Evolutionary conservation across 2,797 vertebrate species (phyloP), one percentile per base, ranked within the genome.

Genomic region (Cyclura pinguis): DNA sequence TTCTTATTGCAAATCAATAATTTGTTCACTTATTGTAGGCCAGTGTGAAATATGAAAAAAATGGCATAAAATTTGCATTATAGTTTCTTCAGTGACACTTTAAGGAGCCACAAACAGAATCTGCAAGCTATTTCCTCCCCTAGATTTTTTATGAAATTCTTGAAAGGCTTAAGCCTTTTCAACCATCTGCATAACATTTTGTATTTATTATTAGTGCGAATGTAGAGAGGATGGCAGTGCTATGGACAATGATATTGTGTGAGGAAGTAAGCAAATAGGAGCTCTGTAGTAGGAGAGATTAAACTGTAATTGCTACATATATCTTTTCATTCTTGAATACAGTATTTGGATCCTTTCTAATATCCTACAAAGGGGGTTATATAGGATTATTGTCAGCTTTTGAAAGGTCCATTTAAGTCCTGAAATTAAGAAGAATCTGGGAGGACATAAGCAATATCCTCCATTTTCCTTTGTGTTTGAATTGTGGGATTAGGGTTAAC

Each of bases 31-130:
- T 96, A 93, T 93, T 93, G 81, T 93, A 0, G 93, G 29, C 83
- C 57, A 89, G 55, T 85, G 89, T 92, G 52, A 88, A 84, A 91
- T 88, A 90, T 82, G 13, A 42, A 87, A 47, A 93, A 93, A 93
- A 89, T 92, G 74, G 62, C 93, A 96, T 95, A 95, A 91, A 47
- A 93, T 96, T 95, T 95, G 42, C 80, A 92, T 94, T 95, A 10
- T 6, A 90, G 93, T 92, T 95, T 91, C 84, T 94, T 91, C 91
- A 95, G 94, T 42, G 52, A 89, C 76, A 91, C 82, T 94, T 95
- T 95, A 93, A 95, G 80, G 52, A 95, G 47, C n/a, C 80, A 80
- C 67, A 90, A 86, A 89, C 32, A 81, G 35, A 3, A 7, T 67
- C 20, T 47, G 27, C 16, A 89, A 95, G 92, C 5, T 5, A 0